Conservation (phyloP, 2,113 vertebrate species). For the Gadus macrocephalus region DNA sequence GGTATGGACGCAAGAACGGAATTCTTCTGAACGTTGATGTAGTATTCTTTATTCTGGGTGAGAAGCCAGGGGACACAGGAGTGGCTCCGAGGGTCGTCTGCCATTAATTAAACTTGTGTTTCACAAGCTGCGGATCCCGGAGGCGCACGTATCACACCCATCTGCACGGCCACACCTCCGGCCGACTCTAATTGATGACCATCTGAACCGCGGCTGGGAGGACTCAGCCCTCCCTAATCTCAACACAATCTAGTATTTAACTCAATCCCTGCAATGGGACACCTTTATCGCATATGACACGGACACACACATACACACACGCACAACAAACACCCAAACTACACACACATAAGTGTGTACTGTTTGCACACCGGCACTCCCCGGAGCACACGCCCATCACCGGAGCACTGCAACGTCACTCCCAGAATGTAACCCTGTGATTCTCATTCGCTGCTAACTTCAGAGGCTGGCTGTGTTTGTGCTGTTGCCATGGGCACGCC, state of each 20-base stretch:
- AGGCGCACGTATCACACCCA: constrained; percentile 16
- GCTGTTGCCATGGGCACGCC: constrained; percentile 60
- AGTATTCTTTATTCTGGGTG: not conserved
- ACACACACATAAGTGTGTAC: too few species aligned
- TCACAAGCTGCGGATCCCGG: constrained; percentile 25
- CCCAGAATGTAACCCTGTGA: constrained; percentile 48
- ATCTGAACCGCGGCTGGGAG: constrained; percentile 16
- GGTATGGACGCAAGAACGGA: constrained; percentile 38
- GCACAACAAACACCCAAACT: not conserved
- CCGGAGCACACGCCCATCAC: not conserved
- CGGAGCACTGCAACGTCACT: constrained; percentile 20
- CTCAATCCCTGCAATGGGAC: constrained; percentile 29
- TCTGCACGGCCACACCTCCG: constrained; percentile 10
- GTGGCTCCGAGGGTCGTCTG: constrained; percentile 21
- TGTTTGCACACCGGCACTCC: not conserved
- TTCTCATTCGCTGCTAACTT: constrained; percentile 44
- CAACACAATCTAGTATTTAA: constrained; percentile 31
- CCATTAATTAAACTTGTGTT: constrained; percentile 32
- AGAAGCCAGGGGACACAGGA: not conserved
- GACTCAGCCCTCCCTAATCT: constrained; percentile 8
- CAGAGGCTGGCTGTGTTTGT: constrained; percentile 60
- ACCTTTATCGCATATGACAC: constrained; percentile 34
- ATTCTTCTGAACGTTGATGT: constrained; percentile 16
- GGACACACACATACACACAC: constrained; percentile 6
- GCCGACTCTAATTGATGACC: constrained; percentile 13